phyloP scores from a whole-genome alignment of 2,113 vertebrate genomes.

The Alces alces region DNA sequence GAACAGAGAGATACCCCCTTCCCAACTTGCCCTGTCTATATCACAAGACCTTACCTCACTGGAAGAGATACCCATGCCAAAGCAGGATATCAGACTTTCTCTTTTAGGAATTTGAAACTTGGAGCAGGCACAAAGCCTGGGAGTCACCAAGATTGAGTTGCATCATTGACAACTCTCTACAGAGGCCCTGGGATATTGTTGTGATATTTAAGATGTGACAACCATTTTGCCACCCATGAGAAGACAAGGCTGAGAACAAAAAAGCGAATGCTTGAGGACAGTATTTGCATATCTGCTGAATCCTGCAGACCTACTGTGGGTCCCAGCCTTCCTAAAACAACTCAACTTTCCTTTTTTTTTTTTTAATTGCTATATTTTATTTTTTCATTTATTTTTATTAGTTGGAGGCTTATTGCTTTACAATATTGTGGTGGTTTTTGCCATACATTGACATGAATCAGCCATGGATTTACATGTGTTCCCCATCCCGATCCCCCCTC shows the following conservation, averaged over 20 bases:
- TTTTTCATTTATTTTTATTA: too few relatives aligned
- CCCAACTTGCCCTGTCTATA: neutral
- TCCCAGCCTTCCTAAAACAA: neutral
- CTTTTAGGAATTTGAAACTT: neutral
- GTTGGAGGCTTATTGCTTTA: too few relatives aligned
- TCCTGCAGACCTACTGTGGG: neutral
- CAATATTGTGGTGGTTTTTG: too few relatives aligned
- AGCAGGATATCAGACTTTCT: neutral
- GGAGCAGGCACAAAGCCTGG: neutral
- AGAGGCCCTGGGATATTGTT: neutral
- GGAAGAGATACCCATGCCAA: neutral
- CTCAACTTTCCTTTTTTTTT: neutral
- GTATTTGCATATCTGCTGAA: neutral
- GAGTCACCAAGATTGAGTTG: neutral
- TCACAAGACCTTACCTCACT: neutral
- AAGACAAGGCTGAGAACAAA: neutral
- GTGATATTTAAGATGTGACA: neutral
- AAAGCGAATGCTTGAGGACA: neutral
- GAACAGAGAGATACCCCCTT: neutral
- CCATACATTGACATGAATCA: too few relatives aligned
- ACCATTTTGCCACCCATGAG: neutral
- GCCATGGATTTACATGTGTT: too few relatives aligned
- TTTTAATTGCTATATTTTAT: too few relatives aligned
- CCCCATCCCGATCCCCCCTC: too few relatives aligned
- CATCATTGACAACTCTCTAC: neutral